Evolutionary conservation across 2,113 vertebrate species (phyloP), one percentile per base, ranked within the genome.

Genomic region (Petrocephalus microphthalmus): DNA sequence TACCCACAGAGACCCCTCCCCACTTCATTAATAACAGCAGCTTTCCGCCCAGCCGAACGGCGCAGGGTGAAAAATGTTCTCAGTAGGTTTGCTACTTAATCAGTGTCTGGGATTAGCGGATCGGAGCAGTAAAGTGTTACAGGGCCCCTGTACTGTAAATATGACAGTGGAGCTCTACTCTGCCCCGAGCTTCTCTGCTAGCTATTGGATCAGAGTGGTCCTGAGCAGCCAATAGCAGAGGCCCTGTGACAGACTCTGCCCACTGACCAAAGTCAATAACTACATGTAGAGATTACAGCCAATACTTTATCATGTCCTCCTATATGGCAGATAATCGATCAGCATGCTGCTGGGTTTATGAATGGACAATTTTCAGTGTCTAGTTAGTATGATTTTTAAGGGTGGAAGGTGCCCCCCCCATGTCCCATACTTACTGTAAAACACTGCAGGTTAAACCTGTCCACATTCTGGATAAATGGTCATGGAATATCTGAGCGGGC

Each of bases 41-140:
- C 74, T 37, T 88, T 84, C 82, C 85, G 67, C 20, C 52, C 87
- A 37, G 82, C 57, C 37, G 33, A 53, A 60, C 45, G 5, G 53
- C 87, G 54, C 64, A 29, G 37, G 53, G 88, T 87, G 84, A 89
- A 88, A 51, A 86, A 84, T 67, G 1, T 82, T 49, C 56, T 42
- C 13, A 88, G 49, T 67, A 56, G 84, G 51, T 89, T 57, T 78
- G 89, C 88, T 87, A 56, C 52, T 89, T 89, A 84, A 85, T 78
- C 85, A 89, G 85, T 89, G 60, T 78, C 86, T 84, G 82, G 87
- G 89, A 88, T 88, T 89, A 90, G 29, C 47, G 57, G 90, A 89
- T 90, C 88, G 87, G 60, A 78, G 84, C 47, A 87, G 87, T 17
- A 54, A 87, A 78, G 2, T 29, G 19, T 25, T 33, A 10, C 49